Conservation (phyloP, 2,888 invertebrate species). For the Drosophila putrida region DNA sequence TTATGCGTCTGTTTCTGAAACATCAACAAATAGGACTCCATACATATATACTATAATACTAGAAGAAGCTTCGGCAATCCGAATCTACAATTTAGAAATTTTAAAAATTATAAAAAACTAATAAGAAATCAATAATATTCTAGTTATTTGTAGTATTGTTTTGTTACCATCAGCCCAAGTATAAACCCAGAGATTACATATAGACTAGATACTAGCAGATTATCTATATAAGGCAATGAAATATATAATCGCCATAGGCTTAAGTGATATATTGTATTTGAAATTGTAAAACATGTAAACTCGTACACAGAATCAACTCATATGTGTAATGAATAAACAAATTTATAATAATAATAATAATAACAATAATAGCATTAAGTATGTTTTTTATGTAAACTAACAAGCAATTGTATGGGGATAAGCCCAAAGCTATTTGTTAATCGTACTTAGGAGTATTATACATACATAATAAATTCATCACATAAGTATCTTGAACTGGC, state of each 20-base stretch:
- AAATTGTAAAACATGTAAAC: constrained; percentile 39
- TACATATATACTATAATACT: neutral
- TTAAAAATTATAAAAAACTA: neutral
- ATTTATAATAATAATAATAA: constrained; percentile 7
- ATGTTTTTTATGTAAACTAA: constrained; percentile 50
- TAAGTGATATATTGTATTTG: constrained; percentile 37
- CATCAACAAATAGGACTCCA: neutral
- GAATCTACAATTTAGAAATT: neutral
- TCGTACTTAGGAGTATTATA: constrained; percentile 37
- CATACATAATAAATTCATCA: constrained; percentile 33
- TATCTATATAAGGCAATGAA: constrained; percentile 29
- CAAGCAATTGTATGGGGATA: constrained; percentile 49
- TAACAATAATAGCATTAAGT: constrained; percentile 50
- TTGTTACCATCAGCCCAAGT: constrained; percentile 11
- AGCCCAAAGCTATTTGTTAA: constrained; percentile 41
- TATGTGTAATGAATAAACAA: constrained; percentile 50
- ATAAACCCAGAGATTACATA: constrained; percentile 4
- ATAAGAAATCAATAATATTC: neutral
- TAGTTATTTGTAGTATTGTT: constrained; percentile 1
- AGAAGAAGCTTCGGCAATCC: neutral
- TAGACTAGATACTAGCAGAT: constrained; percentile 8
- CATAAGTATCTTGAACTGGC: constrained; percentile 50
- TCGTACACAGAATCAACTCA: constrained; percentile 34
- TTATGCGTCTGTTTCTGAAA: neutral
- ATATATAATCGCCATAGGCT: constrained; percentile 29